Conservation (phyloP, 2,888 invertebrate genomes). For the Neelides folsomi region DNA sequence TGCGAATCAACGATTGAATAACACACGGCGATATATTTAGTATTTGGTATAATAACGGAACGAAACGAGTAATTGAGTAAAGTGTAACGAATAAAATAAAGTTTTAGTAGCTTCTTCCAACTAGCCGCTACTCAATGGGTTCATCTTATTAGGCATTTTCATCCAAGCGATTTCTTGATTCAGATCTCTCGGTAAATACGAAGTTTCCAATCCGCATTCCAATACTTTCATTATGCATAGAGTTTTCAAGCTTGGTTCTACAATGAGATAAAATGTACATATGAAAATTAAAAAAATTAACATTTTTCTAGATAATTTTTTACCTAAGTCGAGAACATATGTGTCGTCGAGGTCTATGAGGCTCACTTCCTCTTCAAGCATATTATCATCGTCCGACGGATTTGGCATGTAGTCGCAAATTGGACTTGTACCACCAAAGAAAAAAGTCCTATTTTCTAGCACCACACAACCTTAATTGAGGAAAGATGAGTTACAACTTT, state of each 20-base stretch:
- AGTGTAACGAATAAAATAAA: no score
- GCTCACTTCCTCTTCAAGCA: constrained; percentile 33
- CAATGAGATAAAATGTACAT: constrained; percentile 23
- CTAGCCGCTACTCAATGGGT: constrained; percentile 23
- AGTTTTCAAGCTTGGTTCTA: constrained; percentile 56
- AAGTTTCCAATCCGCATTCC: constrained; percentile 50
- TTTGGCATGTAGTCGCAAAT: constrained; percentile 8
- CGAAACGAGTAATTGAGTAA: no score
- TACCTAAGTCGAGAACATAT: constrained; percentile 61
- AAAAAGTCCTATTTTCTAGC: constrained; percentile 55
- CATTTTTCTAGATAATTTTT: constrained; percentile 21
- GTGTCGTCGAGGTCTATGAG: constrained; percentile 71
- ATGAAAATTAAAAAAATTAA: background rate
- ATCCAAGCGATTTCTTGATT: constrained; percentile 26
- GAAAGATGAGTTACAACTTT: constrained; percentile 34
- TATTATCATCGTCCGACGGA: constrained; percentile 13
- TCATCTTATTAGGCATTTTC: constrained; percentile 24
- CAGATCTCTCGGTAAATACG: constrained; percentile 50
- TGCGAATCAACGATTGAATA: background rate
- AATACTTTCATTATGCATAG: constrained; percentile 54
- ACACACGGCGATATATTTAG: background rate
- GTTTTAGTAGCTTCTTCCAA: background rate
- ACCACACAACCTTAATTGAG: constrained; percentile 63
- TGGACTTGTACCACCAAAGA: constrained; percentile 73
- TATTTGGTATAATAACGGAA: no score